A percentile compares a stretch with the other conserved stretches of the same genome.
Conservation (phyloP, 1,140 invertebrate species). For the Drosophila gunungcola region DNA sequence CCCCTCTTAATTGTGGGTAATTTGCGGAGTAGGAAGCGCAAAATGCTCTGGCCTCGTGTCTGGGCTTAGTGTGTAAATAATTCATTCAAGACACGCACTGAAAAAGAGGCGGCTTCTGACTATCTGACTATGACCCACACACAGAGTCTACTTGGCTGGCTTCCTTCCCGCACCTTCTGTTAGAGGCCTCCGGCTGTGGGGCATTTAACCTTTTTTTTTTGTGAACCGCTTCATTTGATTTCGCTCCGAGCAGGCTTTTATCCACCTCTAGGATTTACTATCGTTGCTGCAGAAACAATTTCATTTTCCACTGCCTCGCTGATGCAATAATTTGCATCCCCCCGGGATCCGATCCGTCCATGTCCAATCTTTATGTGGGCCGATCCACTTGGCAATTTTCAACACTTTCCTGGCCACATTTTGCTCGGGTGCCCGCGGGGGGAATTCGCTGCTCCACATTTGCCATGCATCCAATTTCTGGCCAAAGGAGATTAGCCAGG, state of each 20-base stretch:
- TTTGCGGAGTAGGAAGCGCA: slow-evolving; percentile 19
- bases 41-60: slow-evolving; percentile 19
- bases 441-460: slow-evolving; percentile 35
- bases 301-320: slow-evolving; percentile 58
- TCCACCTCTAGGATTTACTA: slow-evolving; percentile 12
- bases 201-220: slow-evolving; percentile 50
- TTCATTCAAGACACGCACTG: slow-evolving; percentile 36
- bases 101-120: slow-evolving; percentile 1
- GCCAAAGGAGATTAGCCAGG: slow-evolving; percentile 23
- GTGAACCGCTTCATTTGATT: slow-evolving; percentile 57
- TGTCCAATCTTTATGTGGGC: slow-evolving; percentile 37
- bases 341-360: slow-evolving; percentile 5
- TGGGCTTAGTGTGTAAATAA: slow-evolving; percentile 1
- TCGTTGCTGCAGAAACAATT: slow-evolving; percentile 61
- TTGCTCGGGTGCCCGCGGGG: slow-evolving; percentile 9
- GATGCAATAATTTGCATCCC: slow-evolving; percentile 73
- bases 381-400: slow-evolving; percentile 44
- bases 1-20: slow-evolving; percentile 45
- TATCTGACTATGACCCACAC: neutral
- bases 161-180: slow-evolving; percentile 2
- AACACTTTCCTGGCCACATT: slow-evolving; percentile 47
- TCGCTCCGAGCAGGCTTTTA: slow-evolving; percentile 20
- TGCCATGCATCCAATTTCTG: slow-evolving; percentile 37
- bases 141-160: neutral
- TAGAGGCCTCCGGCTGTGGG: slow-evolving; percentile 56